Conservation (phyloP, 2,888 invertebrate species). For the Lepidocyrtoides sp. region DNA sequence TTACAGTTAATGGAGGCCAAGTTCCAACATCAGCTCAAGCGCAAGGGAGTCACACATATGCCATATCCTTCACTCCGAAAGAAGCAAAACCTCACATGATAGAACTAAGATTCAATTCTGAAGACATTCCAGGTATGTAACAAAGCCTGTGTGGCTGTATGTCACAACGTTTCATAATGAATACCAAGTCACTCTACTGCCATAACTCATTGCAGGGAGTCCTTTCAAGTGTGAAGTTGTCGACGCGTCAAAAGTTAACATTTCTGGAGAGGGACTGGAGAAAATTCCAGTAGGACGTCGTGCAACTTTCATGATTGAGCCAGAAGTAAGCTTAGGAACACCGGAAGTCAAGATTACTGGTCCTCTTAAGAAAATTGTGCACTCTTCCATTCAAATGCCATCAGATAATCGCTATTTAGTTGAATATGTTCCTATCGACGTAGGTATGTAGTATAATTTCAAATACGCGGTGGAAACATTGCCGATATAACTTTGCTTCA, state of each 20-base stretch:
- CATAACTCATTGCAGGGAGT: constrained; percentile 89
- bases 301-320: constrained; percentile 95
- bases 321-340: constrained; percentile 90
- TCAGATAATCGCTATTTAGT: constrained; percentile 87
- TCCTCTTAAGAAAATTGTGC: constrained; percentile 91
- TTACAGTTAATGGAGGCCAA: constrained; percentile 98
- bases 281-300: constrained; percentile 95
- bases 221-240: constrained; percentile 94
- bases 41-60: constrained; percentile 98
- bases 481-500: not conserved
- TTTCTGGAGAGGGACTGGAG: constrained; percentile 93
- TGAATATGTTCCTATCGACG: constrained; percentile 94
- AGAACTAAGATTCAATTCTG: constrained; percentile 97
- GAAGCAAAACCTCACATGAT: constrained; percentile 97
- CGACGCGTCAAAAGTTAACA: constrained; percentile 94
- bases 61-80: constrained; percentile 98
- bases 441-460: constrained; percentile 89
- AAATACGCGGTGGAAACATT: too few species aligned
- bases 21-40: constrained; percentile 99
- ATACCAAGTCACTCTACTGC: too few species aligned
- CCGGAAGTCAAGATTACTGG: constrained; percentile 94
- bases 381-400: constrained; percentile 88
- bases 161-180: too few species aligned
- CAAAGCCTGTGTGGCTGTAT: not conserved
- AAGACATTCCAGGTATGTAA: constrained; percentile 97